Conservation (phyloP, 2,113 vertebrate genomes). For the Cromileptes altivelis region DNA sequence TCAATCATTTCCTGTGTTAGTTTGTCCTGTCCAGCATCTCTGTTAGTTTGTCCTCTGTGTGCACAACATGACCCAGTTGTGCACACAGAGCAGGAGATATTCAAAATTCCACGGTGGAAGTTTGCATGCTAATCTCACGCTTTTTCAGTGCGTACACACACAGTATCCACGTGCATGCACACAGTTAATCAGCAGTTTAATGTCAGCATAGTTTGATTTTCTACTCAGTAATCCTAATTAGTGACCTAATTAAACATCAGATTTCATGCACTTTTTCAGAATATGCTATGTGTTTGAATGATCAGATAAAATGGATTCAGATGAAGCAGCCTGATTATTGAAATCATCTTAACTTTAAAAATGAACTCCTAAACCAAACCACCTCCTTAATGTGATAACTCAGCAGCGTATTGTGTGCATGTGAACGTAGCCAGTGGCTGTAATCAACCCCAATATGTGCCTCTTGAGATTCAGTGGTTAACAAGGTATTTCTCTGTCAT, state of each 20-base stretch:
- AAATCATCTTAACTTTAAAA: not conserved
- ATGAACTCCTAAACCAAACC: not conserved
- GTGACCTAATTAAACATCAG: not conserved
- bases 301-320: conserved; percentile 10
- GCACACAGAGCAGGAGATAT: not conserved
- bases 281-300: not conserved
- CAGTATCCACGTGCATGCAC: not conserved
- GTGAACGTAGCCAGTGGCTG: conserved; percentile 25
- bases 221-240: not conserved
- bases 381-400: not conserved
- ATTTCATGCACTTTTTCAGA: not conserved
- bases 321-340: not conserved
- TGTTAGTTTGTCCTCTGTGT: too few relatives aligned
- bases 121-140: conserved; percentile 2
- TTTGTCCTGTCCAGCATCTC: not conserved
- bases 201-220: not conserved
- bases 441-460: conserved; percentile 58
- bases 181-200: not conserved
- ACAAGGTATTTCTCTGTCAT: conserved; percentile 44
- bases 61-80: not conserved
- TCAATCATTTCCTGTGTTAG: not conserved
- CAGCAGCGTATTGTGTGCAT: conserved; percentile 8
- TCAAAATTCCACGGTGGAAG: not conserved
- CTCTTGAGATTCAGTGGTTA: conserved; percentile 62
- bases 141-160: conserved; percentile 11